Base-by-base conservation (phyloP, 1,140 invertebrate species). In the Coptotermes formosanus region DNA sequence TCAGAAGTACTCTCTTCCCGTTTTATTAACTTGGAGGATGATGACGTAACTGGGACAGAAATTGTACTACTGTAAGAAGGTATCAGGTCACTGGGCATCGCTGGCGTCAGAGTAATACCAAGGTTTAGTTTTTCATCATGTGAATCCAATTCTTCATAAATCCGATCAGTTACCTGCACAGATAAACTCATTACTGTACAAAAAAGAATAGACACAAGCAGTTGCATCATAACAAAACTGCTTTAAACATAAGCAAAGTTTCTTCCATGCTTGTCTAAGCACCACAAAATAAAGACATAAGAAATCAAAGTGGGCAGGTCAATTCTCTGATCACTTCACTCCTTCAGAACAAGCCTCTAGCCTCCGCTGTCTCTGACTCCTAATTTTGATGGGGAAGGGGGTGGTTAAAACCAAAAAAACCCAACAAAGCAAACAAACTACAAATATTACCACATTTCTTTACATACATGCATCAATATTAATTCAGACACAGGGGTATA, bases 101-200 rank as follows among this genome's bases (percentile, higher is more conserved):
- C 44, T 59, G 87, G 83, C 9, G 87, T 85, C 32, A 87, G 75
- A 16, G 83, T 86, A 44, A 87, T 83, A 59, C 87, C 87, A 43
- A 87, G 82, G 30, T 87, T 87, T 19, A 87, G 81, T 43, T 82
- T 69, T 25, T 88, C 87, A 45, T 88, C 88, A 21, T 86, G 82
- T 30, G 87, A 38, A 82, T 87, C 88, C 19, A 89, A 75, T 45
- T 89, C 88, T 84, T 88, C 88, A 87, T 88, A 89, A 30, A 89
- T 84, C 12, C 83, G 87, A 64, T 88, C 87, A 52, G 87, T 86
- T 16, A 89, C 88, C 89, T 89, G 83, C 52, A 86, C 85, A 52
- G 86, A 83, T 84, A 85, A 55, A 55, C 14, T 55, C 14, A 55
- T 7, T 9, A 16, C 0, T 12, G 14, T 12, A 48, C 9, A 48